phyloP scores from a whole-genome alignment of 2,888 invertebrate species.

The Megamerina dolium region DNA sequence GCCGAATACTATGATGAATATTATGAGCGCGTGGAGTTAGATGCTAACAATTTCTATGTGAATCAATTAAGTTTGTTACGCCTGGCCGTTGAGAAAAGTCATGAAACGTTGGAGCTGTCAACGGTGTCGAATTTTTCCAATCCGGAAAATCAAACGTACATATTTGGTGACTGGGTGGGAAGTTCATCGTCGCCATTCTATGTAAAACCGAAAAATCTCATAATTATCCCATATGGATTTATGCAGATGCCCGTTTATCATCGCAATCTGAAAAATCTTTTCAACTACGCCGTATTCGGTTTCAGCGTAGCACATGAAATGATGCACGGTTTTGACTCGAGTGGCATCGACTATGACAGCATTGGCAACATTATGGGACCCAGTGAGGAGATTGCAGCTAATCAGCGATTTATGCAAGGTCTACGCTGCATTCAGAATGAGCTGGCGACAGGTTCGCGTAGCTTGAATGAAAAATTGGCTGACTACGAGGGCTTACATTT shows the following conservation, averaged over 20 bases:
- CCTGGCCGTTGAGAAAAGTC: conserved; percentile 29
- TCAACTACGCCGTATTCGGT: conserved; percentile 37
- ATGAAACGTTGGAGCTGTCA: conserved; percentile 21
- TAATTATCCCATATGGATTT: conserved; percentile 38
- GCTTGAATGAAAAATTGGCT: conserved; percentile 40
- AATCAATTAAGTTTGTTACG: conserved; percentile 38
- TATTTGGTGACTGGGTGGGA: conserved; percentile 32
- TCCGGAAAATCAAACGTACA: conserved; percentile 18
- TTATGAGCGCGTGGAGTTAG: conserved; percentile 29
- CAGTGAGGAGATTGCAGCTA: conserved; percentile 36
- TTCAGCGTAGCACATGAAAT: conserved; percentile 41
- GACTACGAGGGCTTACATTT: conserved; percentile 43
- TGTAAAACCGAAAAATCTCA: conserved; percentile 36
- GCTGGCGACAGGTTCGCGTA: conserved; percentile 33
- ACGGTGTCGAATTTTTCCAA: conserved; percentile 11
- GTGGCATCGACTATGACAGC: conserved; percentile 41
- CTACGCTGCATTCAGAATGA: conserved; percentile 39
- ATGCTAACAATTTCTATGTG: conserved; percentile 34
- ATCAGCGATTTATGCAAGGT: conserved; percentile 31
- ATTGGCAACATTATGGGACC: conserved; percentile 41
- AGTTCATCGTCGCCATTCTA: conserved; percentile 42
- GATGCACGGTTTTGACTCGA: conserved; percentile 40
- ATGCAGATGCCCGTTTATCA: conserved; percentile 39
- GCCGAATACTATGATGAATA: conserved; percentile 29
- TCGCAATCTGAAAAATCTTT: conserved; percentile 31